A percentile compares a stretch with the other conserved stretches of the same genome.
Evolutionary conservation across 2,113 vertebrate species (phyloP).

Genomic region (Penelope pileata): DNA sequence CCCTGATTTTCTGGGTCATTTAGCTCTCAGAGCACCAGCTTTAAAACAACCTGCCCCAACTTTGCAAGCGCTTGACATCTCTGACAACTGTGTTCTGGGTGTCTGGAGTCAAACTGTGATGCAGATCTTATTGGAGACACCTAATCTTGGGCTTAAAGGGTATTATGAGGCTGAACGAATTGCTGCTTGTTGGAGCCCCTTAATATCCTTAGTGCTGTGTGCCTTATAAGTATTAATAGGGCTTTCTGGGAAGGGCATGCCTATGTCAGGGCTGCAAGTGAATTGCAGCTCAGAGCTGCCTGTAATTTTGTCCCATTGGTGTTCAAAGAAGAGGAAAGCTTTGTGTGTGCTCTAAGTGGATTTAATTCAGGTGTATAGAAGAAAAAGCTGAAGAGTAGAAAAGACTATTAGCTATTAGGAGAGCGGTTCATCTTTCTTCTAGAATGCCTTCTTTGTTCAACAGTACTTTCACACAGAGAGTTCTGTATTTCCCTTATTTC

Average conservation of each 20-base stretch:
- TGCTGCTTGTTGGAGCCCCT: background rate
- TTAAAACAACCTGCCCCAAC: background rate
- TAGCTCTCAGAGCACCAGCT: background rate
- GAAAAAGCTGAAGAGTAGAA: constrained; percentile 1
- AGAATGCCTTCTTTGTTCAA: constrained; percentile 4
- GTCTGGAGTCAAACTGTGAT: background rate
- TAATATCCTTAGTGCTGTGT: background rate
- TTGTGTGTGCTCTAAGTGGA: background rate
- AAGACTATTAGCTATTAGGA: background rate
- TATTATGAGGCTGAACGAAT: background rate
- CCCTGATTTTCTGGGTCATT: background rate
- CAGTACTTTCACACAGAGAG: background rate
- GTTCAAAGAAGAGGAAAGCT: background rate
- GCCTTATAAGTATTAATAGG: background rate
- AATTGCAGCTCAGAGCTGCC: background rate
- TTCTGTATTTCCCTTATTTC: constrained; percentile 44
- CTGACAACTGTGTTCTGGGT: background rate
- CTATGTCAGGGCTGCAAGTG: background rate
- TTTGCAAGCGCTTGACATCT: background rate
- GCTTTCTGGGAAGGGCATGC: background rate
- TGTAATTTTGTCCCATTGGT: background rate
- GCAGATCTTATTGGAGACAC: background rate
- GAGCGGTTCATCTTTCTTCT: background rate
- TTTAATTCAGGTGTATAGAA: background rate
- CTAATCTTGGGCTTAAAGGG: background rate